These are phyloP conservation scores for Drosophila rellima DNA, from an alignment of 2,888 invertebrate genomes.

Conservation along the genomic window DNA sequence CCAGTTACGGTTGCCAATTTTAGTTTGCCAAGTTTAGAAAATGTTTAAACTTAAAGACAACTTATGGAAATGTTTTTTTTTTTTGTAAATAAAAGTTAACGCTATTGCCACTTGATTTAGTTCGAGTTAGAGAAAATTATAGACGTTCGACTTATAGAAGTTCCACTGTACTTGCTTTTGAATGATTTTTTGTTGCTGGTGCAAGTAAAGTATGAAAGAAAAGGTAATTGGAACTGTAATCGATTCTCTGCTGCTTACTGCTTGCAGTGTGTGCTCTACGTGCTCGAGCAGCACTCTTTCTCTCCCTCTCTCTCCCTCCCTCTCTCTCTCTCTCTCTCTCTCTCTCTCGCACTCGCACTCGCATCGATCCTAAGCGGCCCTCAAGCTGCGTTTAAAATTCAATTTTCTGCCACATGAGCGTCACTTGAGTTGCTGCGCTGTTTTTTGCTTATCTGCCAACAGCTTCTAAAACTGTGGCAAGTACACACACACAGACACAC, in stretches of 20 bases:
- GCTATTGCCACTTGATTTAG: too few species aligned
- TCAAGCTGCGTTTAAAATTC: constrained; percentile 79
- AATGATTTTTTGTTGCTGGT: too few species aligned
- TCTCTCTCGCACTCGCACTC: not conserved
- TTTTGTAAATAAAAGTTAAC: too few species aligned
- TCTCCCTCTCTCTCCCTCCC: constrained; percentile 4
- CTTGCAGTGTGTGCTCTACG: not conserved
- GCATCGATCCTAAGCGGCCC: constrained; percentile 72
- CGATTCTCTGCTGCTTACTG: not conserved
- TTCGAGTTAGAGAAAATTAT: too few species aligned
- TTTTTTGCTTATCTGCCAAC: constrained; percentile 61
- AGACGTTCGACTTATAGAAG: too few species aligned
- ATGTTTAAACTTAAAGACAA: too few species aligned
- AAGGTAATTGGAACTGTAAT: not conserved
- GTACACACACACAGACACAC: not conserved
- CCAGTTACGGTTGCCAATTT: too few species aligned
- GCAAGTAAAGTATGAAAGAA: too few species aligned
- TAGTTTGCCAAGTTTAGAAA: too few species aligned
- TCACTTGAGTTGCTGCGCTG: constrained; percentile 69
- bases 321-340: not conserved
- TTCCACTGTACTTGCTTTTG: too few species aligned
- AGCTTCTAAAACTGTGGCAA: not conserved
- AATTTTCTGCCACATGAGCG: constrained; percentile 79
- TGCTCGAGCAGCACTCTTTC: not conserved
- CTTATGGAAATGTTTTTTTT: too few species aligned